Base-by-base conservation (phyloP, 1,140 invertebrate species). In the Pseudomyrmex flavicornis region DNA sequence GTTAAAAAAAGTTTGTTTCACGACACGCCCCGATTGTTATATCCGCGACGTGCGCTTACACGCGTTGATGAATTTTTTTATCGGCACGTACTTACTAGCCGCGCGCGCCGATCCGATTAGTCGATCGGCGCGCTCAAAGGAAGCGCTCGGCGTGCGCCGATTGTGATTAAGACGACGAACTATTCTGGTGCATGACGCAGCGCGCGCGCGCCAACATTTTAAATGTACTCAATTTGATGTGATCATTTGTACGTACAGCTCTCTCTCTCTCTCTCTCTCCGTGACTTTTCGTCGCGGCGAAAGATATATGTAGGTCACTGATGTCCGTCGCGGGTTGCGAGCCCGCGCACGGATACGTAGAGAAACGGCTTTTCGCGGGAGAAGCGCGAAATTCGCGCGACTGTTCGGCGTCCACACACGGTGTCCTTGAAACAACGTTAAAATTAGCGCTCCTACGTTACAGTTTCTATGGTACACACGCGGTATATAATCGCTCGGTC, bases 281-380 rank as follows among this genome's bases (percentile, higher is more conserved):
- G 26, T 22, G 77, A 12, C 44, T 83, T 85, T 88, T 88, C 66
- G n/a, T 26, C 61, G 74, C 68, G 46, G 44, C 56, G 54, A 56
- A 52, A 85, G 82, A 91, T 91, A 89, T 92, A 91, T 91, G 88
- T 92, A 91, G 91, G 88, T 91, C 91, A 80, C 69, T 70, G 84
- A 35, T 35, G 35, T 7, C 5, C 35, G n/a, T 84, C 86, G 88
- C 88, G 86, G 89, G 82, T 80, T 90, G 35, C 83, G 84, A 79
- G 76, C 83, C 72, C 90, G 89, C 76, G 83, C 73, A 86, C 73
- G 87, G 88, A 86, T 85, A 80, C 76, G 84, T 75, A 10, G 5
- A 52, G 20, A 22, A 22, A n/a, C 13, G 20, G 13, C 46, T 63
- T 17, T 63, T 65, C 12, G 7, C 58, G 52, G 72, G 44, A 75